Conservation (phyloP, 2,113 vertebrate species). For the Eulemur macaco region DNA sequence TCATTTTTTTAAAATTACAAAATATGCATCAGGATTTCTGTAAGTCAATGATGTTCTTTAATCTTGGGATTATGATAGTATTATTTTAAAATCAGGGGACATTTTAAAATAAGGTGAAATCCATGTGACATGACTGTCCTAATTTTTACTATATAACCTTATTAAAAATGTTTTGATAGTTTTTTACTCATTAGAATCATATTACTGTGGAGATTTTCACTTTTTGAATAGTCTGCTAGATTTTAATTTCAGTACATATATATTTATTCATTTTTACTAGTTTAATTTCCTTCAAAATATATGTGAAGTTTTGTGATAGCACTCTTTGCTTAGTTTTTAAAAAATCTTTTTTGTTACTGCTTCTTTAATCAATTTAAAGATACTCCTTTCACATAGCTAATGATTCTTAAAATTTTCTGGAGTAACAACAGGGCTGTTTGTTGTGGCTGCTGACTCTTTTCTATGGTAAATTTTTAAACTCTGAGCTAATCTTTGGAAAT, state of each 20-base stretch:
- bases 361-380: not conserved
- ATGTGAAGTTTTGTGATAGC: not conserved
- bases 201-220: not conserved
- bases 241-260: not conserved
- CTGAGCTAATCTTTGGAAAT: not conserved
- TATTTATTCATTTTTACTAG: not conserved
- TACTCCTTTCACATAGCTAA: not conserved
- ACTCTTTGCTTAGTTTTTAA: not conserved
- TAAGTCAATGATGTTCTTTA: not conserved
- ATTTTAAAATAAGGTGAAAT: slow-evolving; percentile 16
- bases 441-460: not conserved
- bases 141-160: not conserved
- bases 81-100: not conserved
- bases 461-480: not conserved
- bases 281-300: slow-evolving; percentile 5
- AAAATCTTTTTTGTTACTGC: not conserved
- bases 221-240: not conserved
- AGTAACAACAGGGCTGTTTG: not conserved
- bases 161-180: not conserved
- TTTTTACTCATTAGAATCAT: slow-evolving; percentile 3
- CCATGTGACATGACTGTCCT: not conserved
- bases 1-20: not conserved
- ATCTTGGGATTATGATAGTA: not conserved
- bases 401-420: not conserved
- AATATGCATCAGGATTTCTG: not conserved